Evolutionary conservation across 2,113 vertebrate species (phyloP).

Genomic region (Anolis sagrei): DNA sequence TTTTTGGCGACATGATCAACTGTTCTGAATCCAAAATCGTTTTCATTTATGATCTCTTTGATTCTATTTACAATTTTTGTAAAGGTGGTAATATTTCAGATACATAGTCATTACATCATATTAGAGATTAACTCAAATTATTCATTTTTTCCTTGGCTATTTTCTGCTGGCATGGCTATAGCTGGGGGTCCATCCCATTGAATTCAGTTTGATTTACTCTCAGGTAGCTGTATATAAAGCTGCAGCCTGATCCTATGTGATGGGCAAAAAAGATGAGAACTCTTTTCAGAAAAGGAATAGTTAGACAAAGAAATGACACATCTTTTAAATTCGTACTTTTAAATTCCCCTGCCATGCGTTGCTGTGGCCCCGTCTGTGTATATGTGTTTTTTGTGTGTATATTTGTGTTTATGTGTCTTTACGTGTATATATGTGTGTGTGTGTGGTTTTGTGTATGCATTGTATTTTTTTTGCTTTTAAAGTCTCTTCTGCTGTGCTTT

Average conservation of each 20-base stretch:
- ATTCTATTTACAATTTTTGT: neutral
- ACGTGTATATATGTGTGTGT: too few species aligned
- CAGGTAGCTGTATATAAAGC: neutral
- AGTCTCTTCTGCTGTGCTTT: too few species aligned
- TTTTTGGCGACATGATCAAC: neutral
- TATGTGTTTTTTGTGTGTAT: too few species aligned
- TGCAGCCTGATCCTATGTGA: constrained; percentile 10
- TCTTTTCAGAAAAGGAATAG: constrained; percentile 30
- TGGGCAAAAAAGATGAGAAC: constrained; percentile 6
- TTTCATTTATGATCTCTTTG: constrained; percentile 35
- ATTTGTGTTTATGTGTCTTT: too few species aligned
- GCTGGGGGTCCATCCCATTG: neutral
- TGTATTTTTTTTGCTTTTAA: too few species aligned
- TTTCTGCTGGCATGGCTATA: neutral
- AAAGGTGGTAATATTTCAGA: constrained; percentile 32
- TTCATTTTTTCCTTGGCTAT: neutral
- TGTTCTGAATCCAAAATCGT: constrained; percentile 1
- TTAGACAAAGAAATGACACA: constrained; percentile 46
- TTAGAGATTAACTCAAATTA: constrained; percentile 32
- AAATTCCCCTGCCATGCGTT: too few species aligned
- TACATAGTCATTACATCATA: constrained; percentile 44
- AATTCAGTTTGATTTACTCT: neutral
- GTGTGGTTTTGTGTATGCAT: too few species aligned
- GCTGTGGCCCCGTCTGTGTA: too few species aligned
- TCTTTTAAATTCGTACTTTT: constrained; percentile 57